Evolutionary conservation across 2,797 vertebrate species (phyloP).

Genomic region (Argentina silus): DNA sequence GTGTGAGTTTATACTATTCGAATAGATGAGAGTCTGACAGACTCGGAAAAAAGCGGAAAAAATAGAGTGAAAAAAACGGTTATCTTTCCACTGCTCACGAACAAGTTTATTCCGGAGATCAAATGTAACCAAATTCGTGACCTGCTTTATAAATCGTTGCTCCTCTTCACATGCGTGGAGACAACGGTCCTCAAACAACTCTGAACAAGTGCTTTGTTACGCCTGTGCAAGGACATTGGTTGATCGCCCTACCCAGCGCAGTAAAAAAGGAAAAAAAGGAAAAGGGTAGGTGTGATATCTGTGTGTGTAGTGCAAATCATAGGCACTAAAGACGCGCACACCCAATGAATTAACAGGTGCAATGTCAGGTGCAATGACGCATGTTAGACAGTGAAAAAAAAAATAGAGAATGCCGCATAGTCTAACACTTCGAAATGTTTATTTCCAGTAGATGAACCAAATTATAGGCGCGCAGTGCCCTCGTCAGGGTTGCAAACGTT

Average conservation of each 20-base stretch:
- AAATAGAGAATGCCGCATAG: too few species aligned
- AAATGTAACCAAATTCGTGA: background rate
- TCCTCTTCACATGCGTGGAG: background rate
- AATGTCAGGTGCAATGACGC: too few species aligned
- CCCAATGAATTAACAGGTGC: too few species aligned
- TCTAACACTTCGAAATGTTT: too few species aligned
- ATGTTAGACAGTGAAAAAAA: too few species aligned
- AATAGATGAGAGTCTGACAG: background rate
- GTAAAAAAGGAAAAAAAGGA: background rate
- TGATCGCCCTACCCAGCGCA: background rate
- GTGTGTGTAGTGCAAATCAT: background rate
- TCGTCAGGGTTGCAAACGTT: background rate
- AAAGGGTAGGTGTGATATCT: background rate
- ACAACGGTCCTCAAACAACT: background rate
- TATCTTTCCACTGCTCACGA: too few species aligned
- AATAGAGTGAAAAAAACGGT: background rate
- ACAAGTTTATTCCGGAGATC: background rate
- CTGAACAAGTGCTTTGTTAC: conserved; percentile 11
- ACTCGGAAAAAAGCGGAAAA: background rate
- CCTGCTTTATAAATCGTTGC: background rate
- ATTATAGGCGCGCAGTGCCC: background rate
- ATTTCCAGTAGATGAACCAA: background rate
- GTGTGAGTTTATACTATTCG: background rate
- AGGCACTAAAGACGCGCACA: background rate
- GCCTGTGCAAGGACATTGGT: background rate